These are phyloP conservation scores for Stenichneumon culpator DNA, from an alignment of 2,888 invertebrate genomes.

Conservation along the genomic window DNA sequence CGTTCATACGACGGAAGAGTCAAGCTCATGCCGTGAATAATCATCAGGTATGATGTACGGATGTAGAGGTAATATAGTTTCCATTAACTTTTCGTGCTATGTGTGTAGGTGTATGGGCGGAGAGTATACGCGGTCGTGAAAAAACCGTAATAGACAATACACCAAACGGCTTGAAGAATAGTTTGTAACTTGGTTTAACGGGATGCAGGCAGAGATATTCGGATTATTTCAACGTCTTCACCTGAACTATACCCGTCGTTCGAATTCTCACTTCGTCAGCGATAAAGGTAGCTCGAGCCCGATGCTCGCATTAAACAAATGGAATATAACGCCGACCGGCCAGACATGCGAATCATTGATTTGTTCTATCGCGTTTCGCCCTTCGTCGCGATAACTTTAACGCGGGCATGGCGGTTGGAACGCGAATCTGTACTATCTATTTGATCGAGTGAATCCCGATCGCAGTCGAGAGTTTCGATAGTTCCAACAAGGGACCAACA, in stretches of 20 bases:
- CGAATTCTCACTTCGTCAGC: background rate
- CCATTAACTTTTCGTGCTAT: too few species aligned
- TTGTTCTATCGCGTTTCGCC: background rate
- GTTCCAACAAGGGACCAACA: too few species aligned
- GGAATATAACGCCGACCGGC: background rate
- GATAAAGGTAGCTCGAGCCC: background rate
- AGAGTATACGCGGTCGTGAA: background rate
- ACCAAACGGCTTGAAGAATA: background rate
- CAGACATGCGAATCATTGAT: background rate
- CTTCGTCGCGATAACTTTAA: background rate
- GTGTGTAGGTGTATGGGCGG: background rate
- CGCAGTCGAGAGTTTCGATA: too few species aligned
- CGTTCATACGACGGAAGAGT: too few species aligned
- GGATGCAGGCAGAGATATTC: slow-evolving; percentile 19
- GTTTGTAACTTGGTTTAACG: background rate
- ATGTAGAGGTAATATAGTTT: too few species aligned
- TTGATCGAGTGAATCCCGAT: too few species aligned
- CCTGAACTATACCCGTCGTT: background rate
- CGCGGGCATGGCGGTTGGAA: too few species aligned
- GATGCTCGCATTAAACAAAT: background rate
- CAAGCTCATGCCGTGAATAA: too few species aligned
- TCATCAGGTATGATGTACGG: too few species aligned
- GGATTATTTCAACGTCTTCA: slow-evolving; percentile 21
- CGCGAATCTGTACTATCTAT: too few species aligned
- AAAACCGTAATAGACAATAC: slow-evolving; percentile 31